These are phyloP conservation scores for Desmodus rotundus DNA, from an alignment of 2,113 vertebrate species.

Conservation along the genomic window DNA sequence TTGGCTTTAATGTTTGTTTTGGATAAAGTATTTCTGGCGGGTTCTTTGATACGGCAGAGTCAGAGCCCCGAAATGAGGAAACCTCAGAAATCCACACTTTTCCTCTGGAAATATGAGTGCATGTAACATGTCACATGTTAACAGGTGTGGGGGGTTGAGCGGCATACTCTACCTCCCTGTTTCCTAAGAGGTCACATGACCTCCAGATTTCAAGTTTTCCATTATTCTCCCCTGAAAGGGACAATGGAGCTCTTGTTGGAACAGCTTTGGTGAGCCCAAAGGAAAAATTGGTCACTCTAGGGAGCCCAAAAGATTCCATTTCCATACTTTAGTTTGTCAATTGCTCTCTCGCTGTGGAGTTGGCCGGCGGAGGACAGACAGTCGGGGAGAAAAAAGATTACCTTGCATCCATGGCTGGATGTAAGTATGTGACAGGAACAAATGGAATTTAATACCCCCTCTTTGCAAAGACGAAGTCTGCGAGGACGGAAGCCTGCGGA, in stretches of 20 bases:
- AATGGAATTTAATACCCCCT: conserved; percentile 76
- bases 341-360: conserved; percentile 80
- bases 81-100: not conserved
- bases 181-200: conserved; percentile 80
- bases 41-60: not conserved
- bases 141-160: conserved; percentile 40
- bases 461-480: conserved; percentile 72
- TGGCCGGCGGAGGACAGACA: conserved; percentile 65
- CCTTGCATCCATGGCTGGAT: conserved; percentile 78
- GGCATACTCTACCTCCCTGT: conserved; percentile 70
- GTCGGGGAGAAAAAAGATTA: conserved; percentile 61
- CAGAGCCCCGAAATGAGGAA: not conserved
- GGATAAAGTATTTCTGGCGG: not conserved
- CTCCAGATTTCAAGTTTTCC: conserved; percentile 84
- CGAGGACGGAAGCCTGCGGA: conserved; percentile 61
- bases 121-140: not conserved
- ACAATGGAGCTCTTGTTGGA: conserved; percentile 84
- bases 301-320: conserved; percentile 82
- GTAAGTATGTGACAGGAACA: conserved; percentile 82
- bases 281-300: conserved; percentile 81
- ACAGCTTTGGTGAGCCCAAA: conserved; percentile 82
- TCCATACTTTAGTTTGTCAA: conserved; percentile 83
- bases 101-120: conserved; percentile 56
- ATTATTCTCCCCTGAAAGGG: conserved; percentile 81
- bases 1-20: not conserved